phyloP scores from a whole-genome alignment of 2,797 vertebrate genomes.

The Malurus leucopterus region DNA sequence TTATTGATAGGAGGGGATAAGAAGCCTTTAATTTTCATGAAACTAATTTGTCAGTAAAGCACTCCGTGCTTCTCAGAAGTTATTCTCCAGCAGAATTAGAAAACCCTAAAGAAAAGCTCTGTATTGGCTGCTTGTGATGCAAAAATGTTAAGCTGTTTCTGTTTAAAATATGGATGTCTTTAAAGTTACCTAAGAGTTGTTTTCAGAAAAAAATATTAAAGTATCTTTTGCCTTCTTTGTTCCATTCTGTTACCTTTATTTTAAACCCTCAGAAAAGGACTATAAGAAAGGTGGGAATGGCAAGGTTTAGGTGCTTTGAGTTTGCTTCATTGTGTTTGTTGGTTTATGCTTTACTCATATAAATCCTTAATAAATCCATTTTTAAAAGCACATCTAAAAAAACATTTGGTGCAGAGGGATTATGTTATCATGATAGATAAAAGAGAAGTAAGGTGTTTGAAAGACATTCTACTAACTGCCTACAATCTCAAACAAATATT shows the following conservation, averaged over 20 bases:
- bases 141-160: background rate
- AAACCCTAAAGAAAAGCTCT: background rate
- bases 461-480: background rate
- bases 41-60: background rate
- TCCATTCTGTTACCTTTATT: background rate
- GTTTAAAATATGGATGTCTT: background rate
- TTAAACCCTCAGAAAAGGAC: background rate
- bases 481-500: background rate
- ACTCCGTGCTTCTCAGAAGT: background rate
- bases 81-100: background rate
- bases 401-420: background rate
- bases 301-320: background rate
- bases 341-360: background rate
- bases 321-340: background rate
- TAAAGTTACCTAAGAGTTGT: background rate
- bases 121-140: background rate
- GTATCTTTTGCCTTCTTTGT: background rate
- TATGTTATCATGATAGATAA: background rate
- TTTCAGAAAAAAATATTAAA: background rate
- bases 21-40: background rate
- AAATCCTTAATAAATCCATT: background rate
- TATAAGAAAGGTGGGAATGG: background rate
- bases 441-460: background rate
- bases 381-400: background rate
- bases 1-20: background rate